Evolutionary conservation across 1,140 invertebrate genomes (phyloP), one percentile per base, ranked within the genome.

Genomic region (Vanessa atalanta): DNA sequence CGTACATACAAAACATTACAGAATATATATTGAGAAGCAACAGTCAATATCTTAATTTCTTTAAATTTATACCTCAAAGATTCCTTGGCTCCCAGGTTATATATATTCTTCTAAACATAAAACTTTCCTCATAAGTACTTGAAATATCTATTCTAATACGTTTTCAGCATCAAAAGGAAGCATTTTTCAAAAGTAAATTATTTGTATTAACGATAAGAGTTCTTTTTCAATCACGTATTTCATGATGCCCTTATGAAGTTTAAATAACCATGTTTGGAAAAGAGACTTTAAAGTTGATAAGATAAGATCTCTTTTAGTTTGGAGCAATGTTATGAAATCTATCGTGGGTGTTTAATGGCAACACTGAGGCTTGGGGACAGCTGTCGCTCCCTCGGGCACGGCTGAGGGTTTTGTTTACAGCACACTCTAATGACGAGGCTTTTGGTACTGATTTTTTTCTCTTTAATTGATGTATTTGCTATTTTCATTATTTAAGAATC

Each of bases 401-500:
- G 71, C 80, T 82, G 80, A 85, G 86, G 86, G 85, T 87, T 90
- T 91, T 91, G 90, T 92, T 91, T 92, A 91, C 88, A 86, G 78
- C 80, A 77, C 79, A 76, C 79, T 87, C 83, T 92, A 88, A 91
- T 90, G 86, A 87, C 83, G 75, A 81, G 80, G 80, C 67, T 67
- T 57, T 75, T 64, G 61, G 64, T 48, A 57, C 23, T 65, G 23
- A 70, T 68, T 23, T 66, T 67, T 70, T 37, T 43, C 61, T 64
- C 65, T 64, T 47, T 66, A 70, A 64, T 70, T 70, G 65, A 70
- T 48, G 47, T 60, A 26, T 65, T 13, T 3, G 7, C 14, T 51
- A 31, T 23, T 11, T 57, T 63, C 16, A 31, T 31, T 37, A 13
- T 61, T 37, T 37, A 11, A 61, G 9, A 20, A 20, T 13, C 23